These are phyloP conservation scores for Synergus laeviventris DNA, from an alignment of 2,888 invertebrate genomes.

Conservation along the genomic window DNA sequence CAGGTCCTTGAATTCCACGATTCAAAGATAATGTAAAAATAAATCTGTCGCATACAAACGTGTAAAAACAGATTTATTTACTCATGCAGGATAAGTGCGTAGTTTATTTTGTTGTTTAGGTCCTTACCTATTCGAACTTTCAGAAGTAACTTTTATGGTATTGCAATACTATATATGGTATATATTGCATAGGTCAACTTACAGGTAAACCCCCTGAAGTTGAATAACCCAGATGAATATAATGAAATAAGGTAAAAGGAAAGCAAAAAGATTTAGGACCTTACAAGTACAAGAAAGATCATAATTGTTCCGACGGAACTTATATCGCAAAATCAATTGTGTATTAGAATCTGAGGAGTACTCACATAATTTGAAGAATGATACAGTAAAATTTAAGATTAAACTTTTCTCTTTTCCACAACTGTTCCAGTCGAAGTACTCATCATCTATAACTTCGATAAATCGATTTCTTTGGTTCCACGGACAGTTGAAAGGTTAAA, in stretches of 20 bases:
- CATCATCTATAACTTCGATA: not conserved
- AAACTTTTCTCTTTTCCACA: not conserved
- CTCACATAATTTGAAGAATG: not conserved
- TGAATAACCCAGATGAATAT: no score
- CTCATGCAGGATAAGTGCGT: not conserved
- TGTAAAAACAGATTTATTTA: not conserved
- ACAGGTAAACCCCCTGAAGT: no score
- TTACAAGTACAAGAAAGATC: no score
- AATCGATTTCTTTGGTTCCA: no score
- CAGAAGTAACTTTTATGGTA: no score
- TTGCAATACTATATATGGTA: no score
- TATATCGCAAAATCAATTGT: no score
- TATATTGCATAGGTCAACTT: no score
- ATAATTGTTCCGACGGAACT: no score
- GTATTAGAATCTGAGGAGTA: not conserved
- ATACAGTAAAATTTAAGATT: not conserved
- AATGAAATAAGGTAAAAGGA: no score
- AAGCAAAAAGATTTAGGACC: no score
- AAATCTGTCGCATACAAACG: not conserved
- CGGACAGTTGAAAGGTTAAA: not conserved
- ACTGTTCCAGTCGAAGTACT: not conserved
- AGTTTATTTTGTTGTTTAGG: slow-evolving; percentile 25
- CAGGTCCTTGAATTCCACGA: not conserved
- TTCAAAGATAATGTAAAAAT: not conserved
- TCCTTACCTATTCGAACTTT: no score